These are phyloP conservation scores for Mizuhopecten yessoensis DNA, from an alignment of 1,140 invertebrate genomes.

Conservation along the genomic window DNA sequence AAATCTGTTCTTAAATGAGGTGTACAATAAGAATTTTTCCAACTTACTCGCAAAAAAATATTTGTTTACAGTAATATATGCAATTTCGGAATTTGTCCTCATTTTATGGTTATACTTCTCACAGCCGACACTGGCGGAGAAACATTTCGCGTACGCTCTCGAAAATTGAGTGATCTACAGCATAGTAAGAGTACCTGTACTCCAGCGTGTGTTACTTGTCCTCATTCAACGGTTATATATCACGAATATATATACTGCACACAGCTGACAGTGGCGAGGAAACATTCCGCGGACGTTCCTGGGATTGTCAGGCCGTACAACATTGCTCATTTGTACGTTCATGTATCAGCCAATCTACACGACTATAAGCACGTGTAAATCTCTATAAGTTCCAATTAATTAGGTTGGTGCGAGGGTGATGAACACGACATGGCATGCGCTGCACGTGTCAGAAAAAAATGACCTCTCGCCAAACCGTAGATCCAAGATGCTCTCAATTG, in stretches of 20 bases:
- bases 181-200: too few species aligned
- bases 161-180: too few species aligned
- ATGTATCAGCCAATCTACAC: not conserved
- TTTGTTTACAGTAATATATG: not conserved
- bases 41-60: not conserved
- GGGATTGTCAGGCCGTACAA: not conserved
- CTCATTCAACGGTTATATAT: too few species aligned
- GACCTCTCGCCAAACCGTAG: not conserved
- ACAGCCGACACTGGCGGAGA: not conserved
- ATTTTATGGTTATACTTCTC: too few species aligned
- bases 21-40: not conserved
- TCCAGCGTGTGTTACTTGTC: not conserved
- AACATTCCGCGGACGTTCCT: not conserved
- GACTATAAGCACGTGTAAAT: conserved; percentile 12
- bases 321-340: not conserved
- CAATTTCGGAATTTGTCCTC: too few species aligned
- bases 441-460: not conserved
- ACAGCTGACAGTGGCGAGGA: not conserved
- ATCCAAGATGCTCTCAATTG: too few species aligned
- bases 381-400: not conserved
- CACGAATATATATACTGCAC: not conserved
- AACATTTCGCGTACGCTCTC: too few species aligned
- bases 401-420: not conserved
- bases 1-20: too few species aligned
- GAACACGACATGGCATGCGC: not conserved